Evolutionary conservation across 2,113 vertebrate species (phyloP), one percentile per base, ranked within the genome.

Genomic region (Lipophrys pholis): DNA sequence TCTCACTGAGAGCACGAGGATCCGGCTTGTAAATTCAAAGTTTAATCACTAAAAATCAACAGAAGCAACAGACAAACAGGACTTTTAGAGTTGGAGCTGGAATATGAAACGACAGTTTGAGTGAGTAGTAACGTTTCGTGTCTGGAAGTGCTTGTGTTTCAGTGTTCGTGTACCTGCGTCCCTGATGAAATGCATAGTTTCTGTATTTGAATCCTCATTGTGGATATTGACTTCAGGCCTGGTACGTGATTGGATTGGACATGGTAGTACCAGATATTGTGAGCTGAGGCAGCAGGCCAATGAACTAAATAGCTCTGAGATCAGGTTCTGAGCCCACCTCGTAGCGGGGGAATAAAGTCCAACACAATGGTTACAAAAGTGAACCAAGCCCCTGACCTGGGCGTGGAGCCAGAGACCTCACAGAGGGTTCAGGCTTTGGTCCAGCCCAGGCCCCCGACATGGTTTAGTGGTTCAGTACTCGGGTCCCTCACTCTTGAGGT

Each of bases 301-400:
- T 40, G 75, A 72, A 46, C 69, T 64, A 73, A 84, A 67, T 69
- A 52, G 38, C 65, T 70, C 45, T 68, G 11, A 58, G 82, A 87
- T 87, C 80, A 73, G 79, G 69, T 87, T 84, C 43, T 36, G 54
- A 76, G 84, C 83, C 87, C 87, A 88, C 89, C 83, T 87, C 67
- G 51, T 74, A 88, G 82, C 42, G 63, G 21, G 83, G 78, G 73
- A 86, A 76, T 69, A 7, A 17, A 61, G 79, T 82, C 76, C 77
- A 82, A 61, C 48, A 76, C 74, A 85, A 78, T 66, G 40, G 66
- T 59, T 58, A 1, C 60, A 78, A 80, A 73, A 82, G 69, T 69
- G 56, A 87, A 75, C 45, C 74, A 38, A 63, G 64, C 65, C 80
- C 59, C 17, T 59, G 51, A 71, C 6, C 46, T 63, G 64, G 80